Conservation (phyloP, 2,113 vertebrate species). For the Sapajus apella region DNA sequence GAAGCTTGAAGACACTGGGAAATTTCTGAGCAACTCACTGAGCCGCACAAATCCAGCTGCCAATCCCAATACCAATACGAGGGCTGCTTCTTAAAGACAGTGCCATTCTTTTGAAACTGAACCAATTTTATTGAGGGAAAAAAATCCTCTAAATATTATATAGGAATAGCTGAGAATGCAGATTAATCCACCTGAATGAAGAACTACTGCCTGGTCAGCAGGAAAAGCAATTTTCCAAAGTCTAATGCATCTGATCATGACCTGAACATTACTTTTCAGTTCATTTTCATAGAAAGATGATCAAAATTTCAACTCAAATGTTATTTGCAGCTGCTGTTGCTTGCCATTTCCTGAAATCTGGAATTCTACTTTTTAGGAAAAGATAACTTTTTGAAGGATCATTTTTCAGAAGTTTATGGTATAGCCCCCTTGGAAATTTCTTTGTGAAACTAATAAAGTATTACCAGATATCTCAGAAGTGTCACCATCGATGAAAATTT, state of each 20-base stretch:
- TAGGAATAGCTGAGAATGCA: not conserved
- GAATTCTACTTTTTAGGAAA: conserved; percentile 78
- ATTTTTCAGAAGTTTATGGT: conserved; percentile 66
- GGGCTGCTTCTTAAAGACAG: not conserved
- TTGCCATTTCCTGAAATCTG: conserved; percentile 79
- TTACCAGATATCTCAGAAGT: conserved; percentile 75
- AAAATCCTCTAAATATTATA: not conserved
- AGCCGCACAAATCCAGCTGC: not conserved
- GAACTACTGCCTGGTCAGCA: not conserved
- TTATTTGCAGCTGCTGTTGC: conserved; percentile 76
- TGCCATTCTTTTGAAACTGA: not conserved
- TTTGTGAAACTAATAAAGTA: conserved; percentile 75
- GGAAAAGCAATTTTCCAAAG: conserved; percentile 58
- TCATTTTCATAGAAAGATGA: conserved; percentile 76
- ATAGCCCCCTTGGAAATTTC: conserved; percentile 75
- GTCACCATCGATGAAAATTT: conserved; percentile 65
- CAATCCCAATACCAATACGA: not conserved
- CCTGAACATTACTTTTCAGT: conserved; percentile 55
- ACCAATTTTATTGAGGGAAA: not conserved
- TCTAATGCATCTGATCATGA: conserved; percentile 42
- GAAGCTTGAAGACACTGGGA: not conserved
- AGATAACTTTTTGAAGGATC: conserved; percentile 71
- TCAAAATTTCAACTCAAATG: conserved; percentile 76
- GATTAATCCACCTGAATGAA: not conserved
- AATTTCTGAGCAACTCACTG: not conserved